Evolutionary conservation across 2,888 invertebrate genomes (phyloP), one percentile per base, ranked within the genome.

Genomic region (Palloptera scutellata): DNA sequence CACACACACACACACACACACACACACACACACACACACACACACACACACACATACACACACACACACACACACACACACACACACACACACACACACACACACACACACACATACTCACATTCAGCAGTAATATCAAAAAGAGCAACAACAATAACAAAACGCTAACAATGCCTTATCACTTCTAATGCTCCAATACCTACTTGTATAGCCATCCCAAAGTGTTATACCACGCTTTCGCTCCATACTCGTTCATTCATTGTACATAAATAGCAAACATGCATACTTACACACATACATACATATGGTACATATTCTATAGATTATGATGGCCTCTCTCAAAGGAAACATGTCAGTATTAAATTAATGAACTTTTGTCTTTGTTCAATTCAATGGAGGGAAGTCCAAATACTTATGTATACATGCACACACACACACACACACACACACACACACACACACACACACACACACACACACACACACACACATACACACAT

Each of bases 341-440:
- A 43, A 8, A 58, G 58, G 58, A 58, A 58, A 43, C 43, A 58
- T 58, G 58, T 66, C 68, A 60, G 72, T 62, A 72, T 69, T 71
- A 72, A 72, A 72, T 72, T 72, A 72, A 72, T 72, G 72, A 72
- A 72, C 71, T 72, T 72, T 72, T 72, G 72, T 69, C 66, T 67
- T 75, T 74, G 75, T 77, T 30, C 30, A 30, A 69, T 69, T 73
- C 73, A 57, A 66, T 58, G 57, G 48, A n/a, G n/a, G 11, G 66
- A 60, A 30, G 30, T 48, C 67, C 19, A 58, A 60, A 61, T 42
- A 61, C 58, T 61, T 40, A 61, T 11, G 41, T 55, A 52, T 51
- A 61, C 59, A 57, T 63, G 54, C 19, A 54, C 1, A 52, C 30
- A 43, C 52, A 2, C 57, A 59, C 19, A 48, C 3, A 51, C 19